Evolutionary conservation across 1,140 invertebrate species (phyloP), one percentile per base, ranked within the genome.

Genomic region (Megalonaias nervosa): DNA sequence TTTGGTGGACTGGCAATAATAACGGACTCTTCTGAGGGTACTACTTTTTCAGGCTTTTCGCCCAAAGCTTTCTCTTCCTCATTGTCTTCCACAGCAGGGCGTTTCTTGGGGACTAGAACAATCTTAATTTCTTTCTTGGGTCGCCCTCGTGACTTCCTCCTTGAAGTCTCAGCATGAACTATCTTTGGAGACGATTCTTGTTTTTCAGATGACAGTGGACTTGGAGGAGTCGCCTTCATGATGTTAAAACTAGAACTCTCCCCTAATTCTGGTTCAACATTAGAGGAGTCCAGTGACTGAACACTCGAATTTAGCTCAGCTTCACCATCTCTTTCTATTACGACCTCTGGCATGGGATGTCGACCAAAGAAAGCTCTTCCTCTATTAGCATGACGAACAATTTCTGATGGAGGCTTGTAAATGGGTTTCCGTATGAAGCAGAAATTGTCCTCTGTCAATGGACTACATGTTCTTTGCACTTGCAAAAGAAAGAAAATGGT

Each of bases 371-470:
- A 55, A n/a, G 57, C 64, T 65, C 60, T 17, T 48, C 38, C 74
- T 58, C 21, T 72, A 14, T 82, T 83, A 1, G 88, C 87, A 64
- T 81, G 72, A 16, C 88, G 83, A 3, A 89, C 85, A 4, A 78
- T 75, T 75, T 89, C 88, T 67, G 75, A 86, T 6, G 87, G 86
- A 57, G 79, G 78, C n/a, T 85, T 80, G 57, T 76, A 82, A 21
- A 89, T 84, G 16, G 86, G 77, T 56, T 76, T 77, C 19, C 83
- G 77, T 55, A 83, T 76, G 67, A 89, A 87, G 13, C 84, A 82
- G 74, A 89, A 89, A 69, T 86, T 86, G 14, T 84, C 80, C 21
- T 68, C 23, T 4, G 84, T 84, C 58, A 89, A 66, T 4, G 72
- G 38, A 6, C 38, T 48, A 11, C 38, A 48, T 48, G 38, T 48